Base-by-base conservation (phyloP, 2,797 vertebrate species). In the Acanthurus lineatus region DNA sequence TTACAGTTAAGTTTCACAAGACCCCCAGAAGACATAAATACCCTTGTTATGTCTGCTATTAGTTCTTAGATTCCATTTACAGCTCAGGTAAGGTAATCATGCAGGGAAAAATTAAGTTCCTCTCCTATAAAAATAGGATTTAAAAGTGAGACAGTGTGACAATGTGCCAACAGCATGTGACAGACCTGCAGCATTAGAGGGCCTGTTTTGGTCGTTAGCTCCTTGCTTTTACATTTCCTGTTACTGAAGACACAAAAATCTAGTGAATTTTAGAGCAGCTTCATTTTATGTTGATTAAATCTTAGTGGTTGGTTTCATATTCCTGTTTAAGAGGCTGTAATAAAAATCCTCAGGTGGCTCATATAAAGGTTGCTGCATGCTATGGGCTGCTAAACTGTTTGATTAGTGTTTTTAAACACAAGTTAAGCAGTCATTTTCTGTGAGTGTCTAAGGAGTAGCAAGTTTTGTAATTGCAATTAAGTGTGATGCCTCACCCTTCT, bases 1-100 rank as follows among this genome's bases (percentile, higher is more conserved):
- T 77, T 69, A 47, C 74, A 22, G 32, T 52, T 49, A 68, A 45
- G 72, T 80, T 59, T 73, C 52, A 65, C 57, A 72, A 69, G 44
- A 42, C 52, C 73, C 69, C 75, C 65, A 64, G 59, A 73, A 69
- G 84, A 81, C 40, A 75, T 6, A 17, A 56, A 75, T 81, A 59
- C 57, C 77, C 69, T 73, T 79, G 65, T 52, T 69, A 56, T 83
- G 65, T 59, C 61, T 72, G 10, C 16, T 62, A 64, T 67, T 79
- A 58, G 56, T 68, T 75, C 12, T 45, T 77, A 22, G 35, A 69
- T 58, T 78, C 58, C 25, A 51, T 76, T 78, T 64, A 82, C 68
- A 75, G 60, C 57, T 77, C 57, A 68, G 51, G 61, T 76, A 48
- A 67, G 54, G 45, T 48, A 54, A 69, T 68, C 17, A 32, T 60